A percentile compares a stretch with the other conserved stretches of the same genome.
phyloP scores from a whole-genome alignment of 2,888 invertebrate species.

The Nemotelus nigrinus region DNA sequence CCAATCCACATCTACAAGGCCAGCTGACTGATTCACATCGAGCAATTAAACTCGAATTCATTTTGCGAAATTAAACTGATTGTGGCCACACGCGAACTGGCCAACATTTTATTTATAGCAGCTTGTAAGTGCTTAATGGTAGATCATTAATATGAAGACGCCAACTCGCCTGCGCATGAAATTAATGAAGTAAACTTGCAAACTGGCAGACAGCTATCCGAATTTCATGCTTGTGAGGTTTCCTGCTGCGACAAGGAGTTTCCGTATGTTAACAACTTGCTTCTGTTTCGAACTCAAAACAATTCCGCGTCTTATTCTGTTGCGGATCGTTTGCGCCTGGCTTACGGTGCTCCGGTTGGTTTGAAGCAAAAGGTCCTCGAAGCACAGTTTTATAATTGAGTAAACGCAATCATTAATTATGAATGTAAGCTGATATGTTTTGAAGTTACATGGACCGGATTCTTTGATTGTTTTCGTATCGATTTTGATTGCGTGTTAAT shows the following conservation, averaged over 20 bases:
- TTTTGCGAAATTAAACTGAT: slow-evolving; percentile 43
- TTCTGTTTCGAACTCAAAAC: slow-evolving; percentile 43
- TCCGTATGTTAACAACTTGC: slow-evolving; percentile 51
- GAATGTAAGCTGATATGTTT: not conserved
- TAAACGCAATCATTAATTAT: slow-evolving; percentile 27
- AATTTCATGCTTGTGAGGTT: slow-evolving; percentile 45
- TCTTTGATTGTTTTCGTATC: too few relatives aligned
- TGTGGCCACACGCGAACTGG: slow-evolving; percentile 48
- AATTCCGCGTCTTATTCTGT: not conserved
- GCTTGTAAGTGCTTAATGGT: slow-evolving; percentile 48
- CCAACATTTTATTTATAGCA: slow-evolving; percentile 49
- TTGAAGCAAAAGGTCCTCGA: slow-evolving; percentile 22
- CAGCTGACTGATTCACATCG: not conserved
- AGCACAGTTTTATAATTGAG: slow-evolving; percentile 31
- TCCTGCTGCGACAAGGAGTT: slow-evolving; percentile 47
- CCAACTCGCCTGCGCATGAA: slow-evolving; percentile 48
- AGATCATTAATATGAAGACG: slow-evolving; percentile 50
- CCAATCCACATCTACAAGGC: not conserved
- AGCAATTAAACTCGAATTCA: slow-evolving; percentile 43
- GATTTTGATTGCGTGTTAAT: too few relatives aligned
- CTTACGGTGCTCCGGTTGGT: not conserved
- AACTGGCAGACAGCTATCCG: slow-evolving; percentile 38
- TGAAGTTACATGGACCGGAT: not conserved
- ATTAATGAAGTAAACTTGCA: slow-evolving; percentile 48
- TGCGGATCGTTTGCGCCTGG: not conserved